phyloP scores from a whole-genome alignment of 2,888 invertebrate species.

The Stictocephala bisonia region DNA sequence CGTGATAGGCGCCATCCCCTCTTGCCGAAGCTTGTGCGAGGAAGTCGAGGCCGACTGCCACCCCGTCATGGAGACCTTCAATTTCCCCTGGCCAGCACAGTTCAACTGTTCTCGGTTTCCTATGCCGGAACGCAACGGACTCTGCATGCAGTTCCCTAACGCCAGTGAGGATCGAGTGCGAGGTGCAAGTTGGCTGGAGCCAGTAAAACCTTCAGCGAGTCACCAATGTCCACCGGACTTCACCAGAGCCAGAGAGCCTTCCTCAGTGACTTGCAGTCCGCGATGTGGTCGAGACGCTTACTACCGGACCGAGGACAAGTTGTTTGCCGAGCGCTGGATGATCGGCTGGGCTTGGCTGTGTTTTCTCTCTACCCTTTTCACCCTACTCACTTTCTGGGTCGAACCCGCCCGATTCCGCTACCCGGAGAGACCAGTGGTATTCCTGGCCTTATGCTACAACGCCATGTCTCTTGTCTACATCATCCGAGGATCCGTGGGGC shows the following conservation, averaged over 20 bases:
- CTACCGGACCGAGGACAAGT: constrained; percentile 75
- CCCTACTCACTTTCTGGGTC: constrained; percentile 86
- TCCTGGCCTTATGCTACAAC: constrained; percentile 89
- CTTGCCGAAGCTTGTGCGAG: constrained; percentile 88
- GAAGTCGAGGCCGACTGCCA: constrained; percentile 79
- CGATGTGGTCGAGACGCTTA: constrained; percentile 76
- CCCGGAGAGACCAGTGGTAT: constrained; percentile 92
- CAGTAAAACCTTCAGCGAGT: constrained; percentile 60
- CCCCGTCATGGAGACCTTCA: constrained; percentile 73
- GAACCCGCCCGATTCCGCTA: constrained; percentile 91
- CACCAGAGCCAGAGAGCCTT: constrained; percentile 68
- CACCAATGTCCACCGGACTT: constrained; percentile 71
- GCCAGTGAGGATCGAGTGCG: constrained; percentile 55
- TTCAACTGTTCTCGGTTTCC: constrained; percentile 84
- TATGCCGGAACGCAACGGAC: constrained; percentile 73
- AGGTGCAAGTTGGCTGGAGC: constrained; percentile 56
- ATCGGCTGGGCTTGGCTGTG: constrained; percentile 82
- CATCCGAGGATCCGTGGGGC: constrained; percentile 73
- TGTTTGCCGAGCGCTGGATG: constrained; percentile 70
- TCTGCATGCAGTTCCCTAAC: constrained; percentile 79
- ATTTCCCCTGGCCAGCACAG: constrained; percentile 76
- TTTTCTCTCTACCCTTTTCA: constrained; percentile 84
- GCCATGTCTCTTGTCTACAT: constrained; percentile 81
- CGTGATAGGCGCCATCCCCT: constrained; percentile 84
- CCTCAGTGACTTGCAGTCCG: constrained; percentile 66